Percentiles rank a stretch among this genome's conserved stretches.
These are phyloP conservation scores for Apomyelois bistriatella DNA, from an alignment of 2,888 invertebrate genomes.

Conservation along the genomic window DNA sequence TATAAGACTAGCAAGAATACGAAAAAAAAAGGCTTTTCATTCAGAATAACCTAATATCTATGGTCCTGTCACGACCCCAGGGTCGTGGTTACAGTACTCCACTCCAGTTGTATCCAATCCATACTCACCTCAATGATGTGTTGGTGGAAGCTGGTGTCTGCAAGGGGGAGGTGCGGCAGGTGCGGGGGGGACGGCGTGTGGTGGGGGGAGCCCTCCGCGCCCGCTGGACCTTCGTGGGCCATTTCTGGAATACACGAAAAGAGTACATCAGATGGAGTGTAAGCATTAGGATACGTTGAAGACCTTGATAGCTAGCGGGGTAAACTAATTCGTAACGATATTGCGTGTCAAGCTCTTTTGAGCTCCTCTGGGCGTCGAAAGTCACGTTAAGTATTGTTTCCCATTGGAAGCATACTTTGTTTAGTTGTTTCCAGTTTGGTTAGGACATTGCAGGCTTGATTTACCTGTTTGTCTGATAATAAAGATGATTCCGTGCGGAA, in stretches of 20 bases:
- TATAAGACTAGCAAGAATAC: neutral
- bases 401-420: no score
- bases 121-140: conserved; percentile 83
- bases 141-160: conserved; percentile 83
- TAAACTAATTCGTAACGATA: no score
- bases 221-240: conserved; percentile 66
- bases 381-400: no score
- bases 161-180: conserved; percentile 74
- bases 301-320: no score
- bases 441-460: no score
- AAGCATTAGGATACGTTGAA: neutral
- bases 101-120: neutral
- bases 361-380: no score
- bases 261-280: neutral
- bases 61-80: neutral
- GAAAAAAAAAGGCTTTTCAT: neutral
- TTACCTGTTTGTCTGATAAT: no score
- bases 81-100: neutral
- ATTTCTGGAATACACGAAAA: conserved; percentile 47
- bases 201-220: conserved; percentile 67
- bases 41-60: neutral
- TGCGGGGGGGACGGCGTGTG: conserved; percentile 75
- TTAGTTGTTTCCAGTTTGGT: no score
- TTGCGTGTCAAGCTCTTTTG: no score
- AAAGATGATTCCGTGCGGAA: no score